Percentiles rank a stretch among this genome's conserved stretches.
These are phyloP conservation scores for Stenotaenia linearis DNA, from an alignment of 2,888 invertebrate species.

Conservation along the genomic window DNA sequence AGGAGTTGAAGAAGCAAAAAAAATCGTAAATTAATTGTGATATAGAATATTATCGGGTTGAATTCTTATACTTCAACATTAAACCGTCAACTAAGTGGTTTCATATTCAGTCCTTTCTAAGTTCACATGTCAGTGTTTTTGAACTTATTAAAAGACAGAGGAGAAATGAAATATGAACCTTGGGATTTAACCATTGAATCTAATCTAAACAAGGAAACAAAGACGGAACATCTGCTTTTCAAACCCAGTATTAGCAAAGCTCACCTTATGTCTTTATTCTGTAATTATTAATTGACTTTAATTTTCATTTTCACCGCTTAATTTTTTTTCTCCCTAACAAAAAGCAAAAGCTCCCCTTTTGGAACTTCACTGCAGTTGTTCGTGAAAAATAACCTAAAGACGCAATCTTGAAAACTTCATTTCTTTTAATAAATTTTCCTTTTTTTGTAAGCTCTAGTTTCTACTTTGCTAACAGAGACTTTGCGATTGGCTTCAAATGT, in stretches of 20 bases:
- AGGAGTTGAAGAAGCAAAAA: not conserved
- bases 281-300: not conserved
- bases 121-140: not conserved
- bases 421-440: slow-evolving; percentile 12
- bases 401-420: not conserved
- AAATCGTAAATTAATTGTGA: not conserved
- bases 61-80: not conserved
- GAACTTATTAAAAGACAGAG: not conserved
- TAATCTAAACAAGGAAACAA: not conserved
- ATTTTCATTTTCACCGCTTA: too few species aligned
- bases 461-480: slow-evolving; percentile 5
- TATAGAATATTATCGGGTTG: not conserved
- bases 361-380: not conserved
- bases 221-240: not conserved
- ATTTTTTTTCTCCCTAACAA: too few species aligned
- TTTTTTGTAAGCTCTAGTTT: not conserved
- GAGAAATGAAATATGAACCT: not conserved
- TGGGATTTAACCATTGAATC: not conserved
- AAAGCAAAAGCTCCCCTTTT: not conserved
- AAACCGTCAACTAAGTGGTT: not conserved
- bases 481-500: slow-evolving; percentile 26
- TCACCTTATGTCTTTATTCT: not conserved
- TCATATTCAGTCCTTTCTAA: not conserved
- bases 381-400: not conserved
- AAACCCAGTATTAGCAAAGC: not conserved